phyloP scores from a whole-genome alignment of 2,888 invertebrate species.

The Dusona sp. region DNA sequence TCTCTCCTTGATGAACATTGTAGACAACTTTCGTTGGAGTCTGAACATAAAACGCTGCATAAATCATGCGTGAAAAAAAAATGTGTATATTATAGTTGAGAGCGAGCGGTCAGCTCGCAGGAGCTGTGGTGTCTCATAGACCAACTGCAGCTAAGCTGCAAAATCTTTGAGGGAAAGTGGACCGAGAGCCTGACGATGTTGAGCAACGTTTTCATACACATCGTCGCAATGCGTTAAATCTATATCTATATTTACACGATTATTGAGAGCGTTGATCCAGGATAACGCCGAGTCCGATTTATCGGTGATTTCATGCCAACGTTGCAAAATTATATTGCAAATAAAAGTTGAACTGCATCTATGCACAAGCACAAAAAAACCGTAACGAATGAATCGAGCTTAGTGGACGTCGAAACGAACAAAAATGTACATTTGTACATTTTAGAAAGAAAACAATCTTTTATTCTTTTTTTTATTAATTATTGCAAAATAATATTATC shows the following conservation, averaged over 20 bases:
- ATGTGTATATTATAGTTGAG: constrained; percentile 34
- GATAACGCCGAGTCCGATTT: constrained; percentile 49
- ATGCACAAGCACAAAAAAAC: background rate
- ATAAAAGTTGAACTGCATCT: background rate
- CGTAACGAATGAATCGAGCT: background rate
- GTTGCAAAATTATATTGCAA: constrained; percentile 67
- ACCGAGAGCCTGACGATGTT: constrained; percentile 77
- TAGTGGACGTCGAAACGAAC: background rate
- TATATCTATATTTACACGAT: constrained; percentile 14
- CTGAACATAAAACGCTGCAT: background rate
- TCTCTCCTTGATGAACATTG: background rate
- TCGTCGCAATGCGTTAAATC: constrained; percentile 10
- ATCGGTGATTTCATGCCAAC: constrained; percentile 54
- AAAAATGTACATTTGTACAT: background rate
- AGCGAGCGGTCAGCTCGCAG: constrained; percentile 46
- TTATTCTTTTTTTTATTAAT: background rate
- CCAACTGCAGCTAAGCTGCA: constrained; percentile 36
- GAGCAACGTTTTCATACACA: constrained; percentile 75
- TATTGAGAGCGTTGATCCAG: constrained; percentile 56
- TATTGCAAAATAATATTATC: background rate
- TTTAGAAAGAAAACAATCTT: background rate
- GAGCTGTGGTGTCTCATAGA: constrained; percentile 38
- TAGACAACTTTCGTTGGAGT: constrained; percentile 19
- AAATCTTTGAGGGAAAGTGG: constrained; percentile 82
- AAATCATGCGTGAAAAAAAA: constrained; percentile 55